Conservation (phyloP, 2,113 vertebrate genomes). For the Hypanus sabinus region DNA sequence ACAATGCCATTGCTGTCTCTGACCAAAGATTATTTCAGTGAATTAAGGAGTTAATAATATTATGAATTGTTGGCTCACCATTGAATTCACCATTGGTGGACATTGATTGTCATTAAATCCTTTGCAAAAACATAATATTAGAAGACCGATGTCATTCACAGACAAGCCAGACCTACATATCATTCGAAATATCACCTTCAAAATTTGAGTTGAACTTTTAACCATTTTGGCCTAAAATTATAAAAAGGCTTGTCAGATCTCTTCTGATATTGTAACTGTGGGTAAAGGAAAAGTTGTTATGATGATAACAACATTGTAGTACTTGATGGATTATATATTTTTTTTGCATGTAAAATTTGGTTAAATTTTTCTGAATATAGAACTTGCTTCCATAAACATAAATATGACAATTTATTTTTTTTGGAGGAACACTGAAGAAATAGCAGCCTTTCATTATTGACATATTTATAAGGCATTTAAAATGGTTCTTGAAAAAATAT, state of each 20-base stretch:
- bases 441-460: neutral
- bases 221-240: neutral
- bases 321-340: neutral
- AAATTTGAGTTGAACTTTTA: neutral
- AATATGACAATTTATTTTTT: neutral
- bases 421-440: neutral
- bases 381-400: neutral
- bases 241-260: neutral
- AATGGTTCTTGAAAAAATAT: neutral
- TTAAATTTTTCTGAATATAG: neutral
- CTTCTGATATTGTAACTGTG: neutral
- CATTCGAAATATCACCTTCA: neutral
- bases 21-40: neutral
- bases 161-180: neutral
- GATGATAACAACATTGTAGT: neutral
- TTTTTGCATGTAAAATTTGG: neutral
- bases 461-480: neutral
- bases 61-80: neutral
- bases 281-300: neutral
- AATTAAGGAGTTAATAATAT: neutral
- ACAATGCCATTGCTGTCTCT: neutral
- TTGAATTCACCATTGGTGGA: too few species aligned
- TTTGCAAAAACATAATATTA: neutral
- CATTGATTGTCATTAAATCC: neutral
- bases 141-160: neutral